phyloP scores from a whole-genome alignment of 2,797 vertebrate species.

The Phataginus tricuspis region DNA sequence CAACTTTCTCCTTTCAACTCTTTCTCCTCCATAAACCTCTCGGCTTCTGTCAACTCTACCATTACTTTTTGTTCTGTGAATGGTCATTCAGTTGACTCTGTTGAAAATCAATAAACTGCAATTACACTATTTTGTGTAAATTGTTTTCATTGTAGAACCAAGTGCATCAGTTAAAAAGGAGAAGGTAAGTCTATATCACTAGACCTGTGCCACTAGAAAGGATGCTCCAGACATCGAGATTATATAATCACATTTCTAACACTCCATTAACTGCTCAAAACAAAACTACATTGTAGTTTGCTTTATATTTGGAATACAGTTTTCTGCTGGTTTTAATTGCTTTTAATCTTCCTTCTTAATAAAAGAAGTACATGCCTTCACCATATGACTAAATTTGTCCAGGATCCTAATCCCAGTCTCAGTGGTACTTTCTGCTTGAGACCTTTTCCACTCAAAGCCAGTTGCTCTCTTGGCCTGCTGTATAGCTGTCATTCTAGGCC shows the following conservation, averaged over 20 bases:
- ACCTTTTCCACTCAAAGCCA: neutral
- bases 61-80: neutral
- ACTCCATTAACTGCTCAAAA: neutral
- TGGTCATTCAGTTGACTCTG: neutral
- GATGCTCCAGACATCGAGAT: neutral
- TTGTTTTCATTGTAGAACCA: neutral
- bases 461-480: neutral
- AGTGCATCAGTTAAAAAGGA: neutral
- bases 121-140: neutral
- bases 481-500: neutral
- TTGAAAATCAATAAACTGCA: neutral
- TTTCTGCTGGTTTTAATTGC: constrained; percentile 12
- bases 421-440: neutral
- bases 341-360: constrained; percentile 31
- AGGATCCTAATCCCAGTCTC: neutral
- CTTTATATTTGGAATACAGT: constrained; percentile 25
- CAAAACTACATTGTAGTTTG: constrained; percentile 22
- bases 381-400: neutral
- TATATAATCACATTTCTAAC: neutral
- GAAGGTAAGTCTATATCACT: neutral
- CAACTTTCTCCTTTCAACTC: neutral
- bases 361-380: neutral
- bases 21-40: neutral
- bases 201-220: neutral
- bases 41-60: neutral